These are phyloP conservation scores for Brachionus plicatilis DNA, from an alignment of 1,140 invertebrate genomes.

Conservation along the genomic window DNA sequence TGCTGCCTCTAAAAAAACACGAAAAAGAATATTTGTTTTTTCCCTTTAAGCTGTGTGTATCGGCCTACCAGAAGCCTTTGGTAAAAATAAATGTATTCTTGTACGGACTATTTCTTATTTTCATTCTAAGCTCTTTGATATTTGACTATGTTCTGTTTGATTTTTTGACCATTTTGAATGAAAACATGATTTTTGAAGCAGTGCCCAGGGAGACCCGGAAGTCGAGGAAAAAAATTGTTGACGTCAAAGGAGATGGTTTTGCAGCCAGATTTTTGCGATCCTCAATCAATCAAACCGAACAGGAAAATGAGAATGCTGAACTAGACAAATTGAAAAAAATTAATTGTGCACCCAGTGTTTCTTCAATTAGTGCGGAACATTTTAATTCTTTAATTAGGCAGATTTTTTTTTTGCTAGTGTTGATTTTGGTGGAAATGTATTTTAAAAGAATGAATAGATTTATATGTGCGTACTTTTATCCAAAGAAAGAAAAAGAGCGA, in stretches of 20 bases:
- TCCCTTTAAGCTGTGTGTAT: not conserved
- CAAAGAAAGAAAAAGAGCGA: slow-evolving; percentile 1
- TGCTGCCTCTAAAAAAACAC: not conserved
- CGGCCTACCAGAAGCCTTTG: not conserved
- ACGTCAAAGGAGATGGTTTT: not conserved
- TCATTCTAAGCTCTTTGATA: not conserved
- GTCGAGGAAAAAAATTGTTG: not conserved
- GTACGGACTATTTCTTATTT: not conserved
- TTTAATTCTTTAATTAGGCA: not conserved
- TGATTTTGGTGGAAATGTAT: slow-evolving; percentile 11
- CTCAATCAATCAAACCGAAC: not conserved
- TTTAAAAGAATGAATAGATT: not conserved
- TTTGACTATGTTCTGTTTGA: not conserved
- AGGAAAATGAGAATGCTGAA: not conserved
- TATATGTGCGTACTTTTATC: slow-evolving; percentile 20
- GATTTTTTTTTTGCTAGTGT: not conserved
- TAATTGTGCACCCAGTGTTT: not conserved
- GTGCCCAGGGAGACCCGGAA: not conserved
- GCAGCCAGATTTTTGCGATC: not conserved
- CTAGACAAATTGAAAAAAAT: not conserved
- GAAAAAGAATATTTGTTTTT: slow-evolving; percentile 5
- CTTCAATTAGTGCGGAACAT: not conserved
- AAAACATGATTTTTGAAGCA: not conserved
- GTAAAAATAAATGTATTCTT: slow-evolving; percentile 18
- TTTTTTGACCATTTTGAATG: not conserved